Conservation (phyloP, 2,797 vertebrate species). For the Helarctos malayanus region DNA sequence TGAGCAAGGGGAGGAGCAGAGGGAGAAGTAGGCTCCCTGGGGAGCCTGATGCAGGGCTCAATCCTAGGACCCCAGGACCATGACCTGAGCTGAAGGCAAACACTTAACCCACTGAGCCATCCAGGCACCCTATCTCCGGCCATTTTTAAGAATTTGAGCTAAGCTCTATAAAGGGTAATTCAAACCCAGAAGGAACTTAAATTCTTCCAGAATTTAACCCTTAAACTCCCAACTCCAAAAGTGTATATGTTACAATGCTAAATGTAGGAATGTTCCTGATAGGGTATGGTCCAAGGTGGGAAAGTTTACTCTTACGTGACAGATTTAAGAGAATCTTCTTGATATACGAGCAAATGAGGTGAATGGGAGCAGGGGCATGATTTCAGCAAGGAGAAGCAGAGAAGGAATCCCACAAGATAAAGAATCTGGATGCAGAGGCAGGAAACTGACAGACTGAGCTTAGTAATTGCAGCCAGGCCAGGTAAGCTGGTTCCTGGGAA, state of each 20-base stretch:
- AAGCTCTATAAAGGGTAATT: neutral
- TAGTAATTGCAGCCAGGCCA: neutral
- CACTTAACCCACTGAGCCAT: neutral
- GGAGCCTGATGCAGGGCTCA: neutral
- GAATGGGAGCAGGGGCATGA: neutral
- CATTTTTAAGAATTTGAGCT: conserved; percentile 37
- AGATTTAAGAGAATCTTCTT: neutral
- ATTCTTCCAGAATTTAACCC: conserved; percentile 22
- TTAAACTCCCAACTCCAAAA: neutral
- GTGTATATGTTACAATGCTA: neutral
- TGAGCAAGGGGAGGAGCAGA: neutral
- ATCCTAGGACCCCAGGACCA: neutral
- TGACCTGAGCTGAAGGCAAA: neutral
- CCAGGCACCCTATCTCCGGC: neutral
- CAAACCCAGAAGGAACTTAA: neutral
- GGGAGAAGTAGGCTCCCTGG: too few species aligned
- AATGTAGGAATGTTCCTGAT: neutral
- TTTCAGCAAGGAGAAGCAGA: neutral
- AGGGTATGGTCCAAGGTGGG: neutral
- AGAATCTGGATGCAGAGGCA: neutral
- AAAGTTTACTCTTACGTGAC: neutral
- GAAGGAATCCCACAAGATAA: neutral
- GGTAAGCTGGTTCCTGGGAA: neutral
- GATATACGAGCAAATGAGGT: neutral
- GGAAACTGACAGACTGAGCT: neutral